Evolutionary conservation across 2,113 vertebrate genomes (phyloP).

Genomic region (Actinemys pallida): DNA sequence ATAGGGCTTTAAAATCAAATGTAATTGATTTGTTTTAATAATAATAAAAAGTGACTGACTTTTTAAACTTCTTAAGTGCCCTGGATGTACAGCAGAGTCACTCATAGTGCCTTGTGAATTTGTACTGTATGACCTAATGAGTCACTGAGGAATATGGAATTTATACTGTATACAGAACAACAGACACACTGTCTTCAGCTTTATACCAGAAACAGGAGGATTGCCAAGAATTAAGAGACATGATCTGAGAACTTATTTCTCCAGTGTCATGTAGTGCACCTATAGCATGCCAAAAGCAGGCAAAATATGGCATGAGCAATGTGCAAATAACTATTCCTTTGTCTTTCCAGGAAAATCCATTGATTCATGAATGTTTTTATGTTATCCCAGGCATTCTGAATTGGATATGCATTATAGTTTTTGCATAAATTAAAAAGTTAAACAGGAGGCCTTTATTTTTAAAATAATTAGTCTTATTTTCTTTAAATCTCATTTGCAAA

Average conservation of each 20-base stretch:
- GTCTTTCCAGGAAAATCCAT: neutral
- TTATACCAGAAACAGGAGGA: neutral
- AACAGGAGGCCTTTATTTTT: neutral
- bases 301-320: neutral
- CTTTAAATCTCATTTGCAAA: neutral
- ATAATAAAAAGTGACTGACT: neutral
- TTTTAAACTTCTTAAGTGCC: neutral
- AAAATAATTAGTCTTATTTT: neutral
- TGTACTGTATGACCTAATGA: neutral
- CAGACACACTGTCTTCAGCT: neutral
- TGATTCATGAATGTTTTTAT: constrained; percentile 2
- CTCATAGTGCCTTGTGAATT: neutral
- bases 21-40: constrained; percentile 51
- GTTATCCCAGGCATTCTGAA: neutral
- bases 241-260: neutral
- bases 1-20: constrained; percentile 44
- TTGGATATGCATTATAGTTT: neutral
- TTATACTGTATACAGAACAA: neutral
- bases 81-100: neutral
- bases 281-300: neutral
- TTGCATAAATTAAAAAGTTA: neutral
- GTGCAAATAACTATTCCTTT: neutral
- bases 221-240: neutral
- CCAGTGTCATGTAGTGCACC: neutral
- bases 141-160: neutral